phyloP scores from a whole-genome alignment of 92 coral and sea anemone species.

The Zoanthus solanderi region DNA sequence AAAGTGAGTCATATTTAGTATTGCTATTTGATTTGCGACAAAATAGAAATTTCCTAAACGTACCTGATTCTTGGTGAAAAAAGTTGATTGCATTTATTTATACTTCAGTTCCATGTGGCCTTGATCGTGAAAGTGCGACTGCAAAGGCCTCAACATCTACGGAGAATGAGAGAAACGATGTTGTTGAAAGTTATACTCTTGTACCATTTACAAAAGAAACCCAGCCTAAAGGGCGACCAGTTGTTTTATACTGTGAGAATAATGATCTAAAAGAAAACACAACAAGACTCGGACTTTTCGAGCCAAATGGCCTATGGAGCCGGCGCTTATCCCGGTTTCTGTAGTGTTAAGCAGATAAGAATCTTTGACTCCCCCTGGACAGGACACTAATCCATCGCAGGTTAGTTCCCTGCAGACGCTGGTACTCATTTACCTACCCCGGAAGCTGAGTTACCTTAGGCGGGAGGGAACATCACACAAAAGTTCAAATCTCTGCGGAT shows the following conservation, averaged over 20 bases:
- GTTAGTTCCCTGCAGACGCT: no score
- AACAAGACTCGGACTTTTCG: not conserved
- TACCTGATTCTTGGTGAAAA: not conserved
- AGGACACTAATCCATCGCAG: no score
- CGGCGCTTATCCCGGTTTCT: no score
- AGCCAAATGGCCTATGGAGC: no score
- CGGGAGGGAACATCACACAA: no score
- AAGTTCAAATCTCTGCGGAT: no score
- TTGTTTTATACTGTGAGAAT: not conserved
- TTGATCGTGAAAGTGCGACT: not conserved
- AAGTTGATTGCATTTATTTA: not conserved
- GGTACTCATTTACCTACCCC: no score
- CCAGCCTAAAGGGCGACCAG: not conserved
- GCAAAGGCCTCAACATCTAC: not conserved
- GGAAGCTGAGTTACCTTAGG: no score
- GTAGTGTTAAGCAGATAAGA: no score
- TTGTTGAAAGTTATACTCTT: not conserved
- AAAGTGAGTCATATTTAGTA: conserved; percentile 1
- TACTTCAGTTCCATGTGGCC: conserved; percentile 2
- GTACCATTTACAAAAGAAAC: not conserved
- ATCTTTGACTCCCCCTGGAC: no score
- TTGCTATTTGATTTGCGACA: not conserved
- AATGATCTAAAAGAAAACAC: not conserved
- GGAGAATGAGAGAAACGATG: not conserved
- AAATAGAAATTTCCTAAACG: not conserved